Evolutionary conservation across 2,797 vertebrate species (phyloP), one percentile per base, ranked within the genome.

Genomic region (Girardinus metallicus): DNA sequence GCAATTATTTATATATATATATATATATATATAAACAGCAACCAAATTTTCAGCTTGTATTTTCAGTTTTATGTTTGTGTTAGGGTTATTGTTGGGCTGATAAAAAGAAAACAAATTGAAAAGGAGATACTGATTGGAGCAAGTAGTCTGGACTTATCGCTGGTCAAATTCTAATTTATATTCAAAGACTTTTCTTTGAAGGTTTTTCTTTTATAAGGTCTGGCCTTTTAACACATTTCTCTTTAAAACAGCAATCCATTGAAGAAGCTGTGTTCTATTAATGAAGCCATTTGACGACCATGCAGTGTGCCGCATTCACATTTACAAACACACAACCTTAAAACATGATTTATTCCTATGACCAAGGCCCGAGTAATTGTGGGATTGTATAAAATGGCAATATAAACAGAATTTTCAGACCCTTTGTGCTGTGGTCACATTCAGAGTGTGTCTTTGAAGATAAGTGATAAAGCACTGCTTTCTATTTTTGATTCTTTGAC

Each of bases 381-480:
- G 76, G 55, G 74, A 73, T 76, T 83, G 75, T 76, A 72, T 46
- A 88, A 82, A 81, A 78, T 26, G 64, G 53, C 75, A 74, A 41
- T 51, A 86, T 75, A 88, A 86, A 88, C 83, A 87, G 75, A 80
- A 77, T 92, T 68, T 91, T 92, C 94, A 91, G 76, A 34, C 76
- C 83, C 87, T 95, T 95, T 95, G 92, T 94, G 92, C 84, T 90
- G 70, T 76, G 74, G 72, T 92, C 89, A 72, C 90, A 86, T 91
- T 91, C 81, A 86, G 91, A 93, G 89, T 94, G 93, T 91, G 94
- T 79, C 90, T 96, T 95, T 96, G 92, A 95, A 96, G 95, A 96
- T 96, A 96, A 96, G 93, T 75, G 13, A 83, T 9, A 87, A 82
- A 93, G 94, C 79, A 94, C 87, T 75, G 91, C 80, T 84, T 95